phyloP scores from a whole-genome alignment of 2,113 vertebrate species.

The Spheniscus mendiculus region DNA sequence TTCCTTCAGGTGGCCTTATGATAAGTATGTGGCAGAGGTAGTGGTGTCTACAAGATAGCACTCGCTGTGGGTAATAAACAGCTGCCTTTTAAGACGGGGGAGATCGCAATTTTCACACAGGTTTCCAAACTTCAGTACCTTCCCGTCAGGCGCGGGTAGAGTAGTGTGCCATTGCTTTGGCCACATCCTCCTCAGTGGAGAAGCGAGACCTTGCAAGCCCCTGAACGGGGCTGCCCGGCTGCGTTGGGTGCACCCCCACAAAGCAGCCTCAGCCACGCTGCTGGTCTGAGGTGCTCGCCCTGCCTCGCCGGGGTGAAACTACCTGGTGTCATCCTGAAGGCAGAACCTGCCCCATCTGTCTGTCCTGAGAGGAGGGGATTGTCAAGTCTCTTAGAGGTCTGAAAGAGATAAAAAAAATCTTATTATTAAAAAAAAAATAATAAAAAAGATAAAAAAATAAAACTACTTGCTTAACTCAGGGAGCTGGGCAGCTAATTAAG shows the following conservation, averaged over 20 bases:
- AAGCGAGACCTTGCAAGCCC: neutral
- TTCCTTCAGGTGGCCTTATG: neutral
- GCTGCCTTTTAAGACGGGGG: neutral
- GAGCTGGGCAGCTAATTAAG: neutral
- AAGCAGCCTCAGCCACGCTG: rapidly evolving
- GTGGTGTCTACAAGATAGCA: neutral
- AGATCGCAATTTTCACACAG: neutral
- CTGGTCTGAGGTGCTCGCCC: neutral
- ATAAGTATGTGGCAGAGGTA: neutral
- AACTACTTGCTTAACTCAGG: neutral
- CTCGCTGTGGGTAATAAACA: neutral
- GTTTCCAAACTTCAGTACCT: neutral
- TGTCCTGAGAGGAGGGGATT: neutral
- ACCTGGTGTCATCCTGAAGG: neutral
- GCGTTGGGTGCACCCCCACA: too few species aligned
- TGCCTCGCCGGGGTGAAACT: neutral
- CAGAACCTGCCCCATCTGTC: neutral
- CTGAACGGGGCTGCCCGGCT: rapidly evolving
- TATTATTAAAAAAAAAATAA: neutral
- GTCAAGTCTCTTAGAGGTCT: neutral
- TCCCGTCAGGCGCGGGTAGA: neutral
- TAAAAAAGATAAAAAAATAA: neutral
- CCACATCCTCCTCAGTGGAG: neutral
- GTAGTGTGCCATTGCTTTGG: neutral
- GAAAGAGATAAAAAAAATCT: neutral